phyloP scores from a whole-genome alignment of 2,113 vertebrate species.

The Eudorcas thomsonii region DNA sequence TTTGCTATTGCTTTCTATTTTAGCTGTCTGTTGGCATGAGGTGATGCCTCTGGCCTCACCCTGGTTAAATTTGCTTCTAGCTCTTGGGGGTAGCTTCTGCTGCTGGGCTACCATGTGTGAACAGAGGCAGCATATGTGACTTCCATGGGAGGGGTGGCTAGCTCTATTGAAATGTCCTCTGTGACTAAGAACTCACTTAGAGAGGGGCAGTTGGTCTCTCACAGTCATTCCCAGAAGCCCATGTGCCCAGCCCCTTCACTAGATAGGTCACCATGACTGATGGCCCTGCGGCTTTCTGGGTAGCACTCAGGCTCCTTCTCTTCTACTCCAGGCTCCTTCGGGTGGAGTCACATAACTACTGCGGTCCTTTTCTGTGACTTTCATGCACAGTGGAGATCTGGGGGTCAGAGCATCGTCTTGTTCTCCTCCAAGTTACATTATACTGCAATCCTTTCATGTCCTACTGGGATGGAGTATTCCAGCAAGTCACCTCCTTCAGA shows the following conservation, averaged over 20 bases:
- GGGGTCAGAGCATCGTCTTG: not conserved
- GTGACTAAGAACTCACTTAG: not conserved
- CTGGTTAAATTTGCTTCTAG: not conserved
- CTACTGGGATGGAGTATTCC: not conserved
- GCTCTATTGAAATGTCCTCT: not conserved
- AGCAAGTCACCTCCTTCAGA: not conserved
- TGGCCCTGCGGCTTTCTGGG: not conserved
- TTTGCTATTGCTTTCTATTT: not conserved
- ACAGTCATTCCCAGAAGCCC: not conserved
- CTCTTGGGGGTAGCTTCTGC: not conserved
- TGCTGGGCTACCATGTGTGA: not conserved
- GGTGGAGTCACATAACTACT: not conserved
- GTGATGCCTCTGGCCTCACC: not conserved
- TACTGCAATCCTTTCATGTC: not conserved
- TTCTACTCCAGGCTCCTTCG: not conserved
- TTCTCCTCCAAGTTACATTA: not conserved
- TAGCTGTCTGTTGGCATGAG: not conserved
- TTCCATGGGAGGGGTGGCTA: not conserved
- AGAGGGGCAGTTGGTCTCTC: not conserved
- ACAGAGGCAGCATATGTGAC: not conserved
- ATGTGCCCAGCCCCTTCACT: not conserved
- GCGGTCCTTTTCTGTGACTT: not conserved
- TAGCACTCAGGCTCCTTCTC: not conserved
- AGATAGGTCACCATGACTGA: not conserved
- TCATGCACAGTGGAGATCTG: not conserved